Evolutionary conservation across 1,140 invertebrate species (phyloP), one percentile per base, ranked within the genome.

Genomic region (Calycopis cecrops): DNA sequence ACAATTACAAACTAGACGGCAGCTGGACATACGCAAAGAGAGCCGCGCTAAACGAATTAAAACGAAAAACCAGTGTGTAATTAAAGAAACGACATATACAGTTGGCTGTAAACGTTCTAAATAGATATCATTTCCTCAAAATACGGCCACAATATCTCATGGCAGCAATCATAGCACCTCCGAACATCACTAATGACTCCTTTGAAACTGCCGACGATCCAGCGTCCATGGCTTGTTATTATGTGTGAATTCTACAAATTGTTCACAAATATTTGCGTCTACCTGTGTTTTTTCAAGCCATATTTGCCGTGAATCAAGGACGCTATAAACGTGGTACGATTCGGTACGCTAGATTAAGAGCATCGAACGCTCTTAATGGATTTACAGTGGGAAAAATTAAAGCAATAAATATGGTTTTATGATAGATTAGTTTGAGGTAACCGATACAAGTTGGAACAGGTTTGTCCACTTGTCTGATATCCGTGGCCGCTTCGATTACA

Each of bases 261-360:
- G 83, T 83, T 84, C 83, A 79, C 83, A 86, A 86, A 86, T 86
- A 86, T 86, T 86, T 86, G 80, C 78, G 73, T 81, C 83, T 86
- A 84, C 83, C 83, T 86, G 83, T 76, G 71, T 69, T 76, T 83
- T 79, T 84, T 77, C 69, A 74, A 65, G 68, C 76, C 63, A 81
- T 69, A 81, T 78, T 78, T 75, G 75, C 73, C 77, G 73, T 79
- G 69, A 77, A 75, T 76, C 77, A 74, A 75, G 74, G 73, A 74
- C 66, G 68, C 59, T 55, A 59, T 79, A 73, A 78, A 77, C 67
- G 61, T 57, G 73, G 63, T 52, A 58, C 65, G 73, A 85, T 83
- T 76, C 69, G 70, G 34, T 68, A 76, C 55, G 76, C 69, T 66
- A 67, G 69, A 74, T 82, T 70, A 67, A 48, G 58, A 59, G 44